Percentiles rank a stretch among this genome's conserved stretches.
phyloP scores from a whole-genome alignment of 2,797 vertebrate species.

The Mycteria americana region DNA sequence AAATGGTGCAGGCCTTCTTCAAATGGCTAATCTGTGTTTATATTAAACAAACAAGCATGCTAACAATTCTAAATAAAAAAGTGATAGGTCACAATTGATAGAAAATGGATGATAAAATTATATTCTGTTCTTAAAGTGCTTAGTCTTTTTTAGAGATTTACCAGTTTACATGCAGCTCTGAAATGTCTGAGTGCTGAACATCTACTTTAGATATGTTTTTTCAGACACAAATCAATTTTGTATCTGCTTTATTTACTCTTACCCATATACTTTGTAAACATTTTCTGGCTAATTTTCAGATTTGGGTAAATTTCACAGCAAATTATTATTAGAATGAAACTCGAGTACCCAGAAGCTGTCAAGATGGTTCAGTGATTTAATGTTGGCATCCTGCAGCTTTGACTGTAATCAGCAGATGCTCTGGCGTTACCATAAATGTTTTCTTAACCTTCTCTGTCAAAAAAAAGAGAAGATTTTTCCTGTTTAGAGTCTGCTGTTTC shows the following conservation, averaged over 20 bases:
- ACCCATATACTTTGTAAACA: conserved; percentile 48
- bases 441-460: conserved; percentile 70
- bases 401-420: conserved; percentile 79
- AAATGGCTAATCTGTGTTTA: conserved; percentile 61
- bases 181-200: not conserved
- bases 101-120: conserved; percentile 62
- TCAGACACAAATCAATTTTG: conserved; percentile 17
- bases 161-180: conserved; percentile 6
- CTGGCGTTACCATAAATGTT: conserved; percentile 78
- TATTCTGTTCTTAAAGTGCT: conserved; percentile 51
- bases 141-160: conserved; percentile 32
- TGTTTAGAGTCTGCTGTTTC: conserved; percentile 61
- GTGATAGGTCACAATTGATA: conserved; percentile 34
- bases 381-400: conserved; percentile 71
- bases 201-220: conserved; percentile 28
- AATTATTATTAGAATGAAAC: conserved; percentile 70
- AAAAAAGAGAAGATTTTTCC: conserved; percentile 50
- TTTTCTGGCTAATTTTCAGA: conserved; percentile 68
- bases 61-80: conserved; percentile 46
- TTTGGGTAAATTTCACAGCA: conserved; percentile 70
- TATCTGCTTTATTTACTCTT: conserved; percentile 41
- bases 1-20: not conserved
- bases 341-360: conserved; percentile 72
- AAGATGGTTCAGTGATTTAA: conserved; percentile 78
- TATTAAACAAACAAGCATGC: conserved; percentile 32